Evolutionary conservation across 2,797 vertebrate genomes (phyloP), one percentile per base, ranked within the genome.

Genomic region (Neomorphus geoffroyi): DNA sequence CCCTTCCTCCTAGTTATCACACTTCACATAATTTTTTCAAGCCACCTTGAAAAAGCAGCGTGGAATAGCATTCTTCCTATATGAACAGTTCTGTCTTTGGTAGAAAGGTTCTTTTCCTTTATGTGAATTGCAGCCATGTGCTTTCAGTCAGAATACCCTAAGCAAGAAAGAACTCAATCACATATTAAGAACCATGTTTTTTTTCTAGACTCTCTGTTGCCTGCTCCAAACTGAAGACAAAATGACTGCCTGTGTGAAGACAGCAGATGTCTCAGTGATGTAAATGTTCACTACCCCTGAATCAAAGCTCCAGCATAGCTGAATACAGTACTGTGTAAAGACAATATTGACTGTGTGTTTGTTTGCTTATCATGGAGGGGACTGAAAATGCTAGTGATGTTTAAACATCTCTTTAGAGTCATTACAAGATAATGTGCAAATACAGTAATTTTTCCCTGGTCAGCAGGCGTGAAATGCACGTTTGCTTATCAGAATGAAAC

Each of bases 391-490:
- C 33, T 72, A 26, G 80, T 19, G n/a, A 43, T 75, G 51, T 84
- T 92, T 89, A 78, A 89, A 88, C 48, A 88, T 60, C 27, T 92
- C 83, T 84, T 95, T 81, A 72, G 60, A 90, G 48, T 91, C 37
- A 82, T 93, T 95, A 95, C 70, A 93, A 78, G 85, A 73, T 93
- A 90, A 9, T 85, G 73, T 92, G 75, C 72, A 92, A 94, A 93
- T 80, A 61, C 30, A 90, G 74, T 86, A 90, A 78, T 86, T 92
- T 95, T 86, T 88, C 78, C 62, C 24, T 69, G 15, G 62, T 85
- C 92, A 91, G 64, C 50, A 88, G 58, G 43, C 82, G 81, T 88
- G 71, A 94, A 93, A 93, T 48, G 61, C 82, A 75, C 28, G 10
- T 93, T 94, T 89, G 51, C 93, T 93, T 96, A 92, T 91, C 89